Percentiles rank a stretch among this genome's conserved stretches.
Conservation (phyloP, 2,888 invertebrate species). For the Oxytorus armatus region DNA sequence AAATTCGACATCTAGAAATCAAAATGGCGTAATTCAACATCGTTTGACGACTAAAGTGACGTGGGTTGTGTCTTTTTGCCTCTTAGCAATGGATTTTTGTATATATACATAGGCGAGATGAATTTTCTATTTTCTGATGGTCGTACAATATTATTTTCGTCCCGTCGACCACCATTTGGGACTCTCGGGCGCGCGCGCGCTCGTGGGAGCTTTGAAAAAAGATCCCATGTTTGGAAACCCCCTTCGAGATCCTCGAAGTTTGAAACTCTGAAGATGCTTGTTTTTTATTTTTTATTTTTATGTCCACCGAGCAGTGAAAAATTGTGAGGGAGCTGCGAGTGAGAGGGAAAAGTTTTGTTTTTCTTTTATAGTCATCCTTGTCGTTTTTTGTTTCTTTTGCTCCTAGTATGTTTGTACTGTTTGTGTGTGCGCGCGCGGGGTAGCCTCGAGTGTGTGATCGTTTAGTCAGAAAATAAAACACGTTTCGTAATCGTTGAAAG, state of each 20-base stretch:
- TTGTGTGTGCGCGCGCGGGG: not conserved
- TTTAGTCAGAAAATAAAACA: slow-evolving; percentile 48
- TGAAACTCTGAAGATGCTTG: slow-evolving; percentile 31
- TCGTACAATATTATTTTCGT: slow-evolving; percentile 41
- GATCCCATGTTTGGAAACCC: slow-evolving; percentile 46
- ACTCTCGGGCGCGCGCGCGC: not conserved
- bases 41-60: not conserved
- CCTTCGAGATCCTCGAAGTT: slow-evolving; percentile 13
- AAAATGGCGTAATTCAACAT: not conserved
- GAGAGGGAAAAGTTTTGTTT: slow-evolving; percentile 20
- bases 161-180: slow-evolving; percentile 37
- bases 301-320: slow-evolving; percentile 22
- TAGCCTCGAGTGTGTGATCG: slow-evolving; percentile 37
- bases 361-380: slow-evolving; percentile 15
- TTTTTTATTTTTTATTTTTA: too few relatives aligned
- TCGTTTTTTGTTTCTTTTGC: not conserved
- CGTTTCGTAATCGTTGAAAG: slow-evolving; percentile 31
- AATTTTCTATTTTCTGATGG: slow-evolving; percentile 30
- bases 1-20: not conserved
- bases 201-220: slow-evolving; percentile 29
- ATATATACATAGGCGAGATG: not conserved
- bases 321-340: slow-evolving; percentile 5
- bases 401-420: slow-evolving; percentile 6
- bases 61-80: not conserved
- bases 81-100: not conserved